Conservation (phyloP, 2,888 invertebrate species). For the Stenotaenia linearis region DNA sequence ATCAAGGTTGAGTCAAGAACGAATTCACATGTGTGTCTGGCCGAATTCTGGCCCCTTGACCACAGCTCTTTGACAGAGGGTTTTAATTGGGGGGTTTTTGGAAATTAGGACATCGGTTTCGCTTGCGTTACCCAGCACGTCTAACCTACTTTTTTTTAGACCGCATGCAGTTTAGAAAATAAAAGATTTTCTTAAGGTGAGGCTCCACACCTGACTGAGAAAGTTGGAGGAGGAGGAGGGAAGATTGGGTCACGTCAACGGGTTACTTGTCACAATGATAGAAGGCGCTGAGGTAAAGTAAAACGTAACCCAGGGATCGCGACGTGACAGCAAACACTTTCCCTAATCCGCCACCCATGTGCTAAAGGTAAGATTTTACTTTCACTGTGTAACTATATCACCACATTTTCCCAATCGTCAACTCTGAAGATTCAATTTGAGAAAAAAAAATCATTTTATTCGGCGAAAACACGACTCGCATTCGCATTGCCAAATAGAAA, state of each 20-base stretch:
- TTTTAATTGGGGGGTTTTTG: neutral
- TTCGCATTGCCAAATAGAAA: neutral
- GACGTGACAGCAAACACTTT: constrained; percentile 1
- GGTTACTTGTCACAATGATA: constrained; percentile 16
- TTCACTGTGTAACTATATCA: neutral
- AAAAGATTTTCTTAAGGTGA: constrained; percentile 7
- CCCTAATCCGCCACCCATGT: neutral
- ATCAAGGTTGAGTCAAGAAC: neutral
- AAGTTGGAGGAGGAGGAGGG: neutral
- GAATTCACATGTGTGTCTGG: too few relatives aligned
- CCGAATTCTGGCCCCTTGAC: neutral
- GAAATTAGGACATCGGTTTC: constrained; percentile 22
- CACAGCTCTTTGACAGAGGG: neutral
- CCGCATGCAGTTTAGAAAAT: neutral
- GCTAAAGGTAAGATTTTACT: neutral
- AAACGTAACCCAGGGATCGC: neutral
- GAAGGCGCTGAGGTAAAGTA: neutral
- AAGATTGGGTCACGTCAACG: constrained; percentile 14
- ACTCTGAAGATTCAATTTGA: neutral
- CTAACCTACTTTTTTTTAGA: constrained; percentile 21
- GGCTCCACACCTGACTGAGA: constrained; percentile 7
- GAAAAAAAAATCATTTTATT: neutral
- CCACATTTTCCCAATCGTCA: neutral
- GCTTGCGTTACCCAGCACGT: constrained; percentile 11
- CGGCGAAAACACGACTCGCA: neutral